Evolutionary conservation across 2,888 invertebrate genomes (phyloP), one percentile per base, ranked within the genome.

Genomic region (Eubasilissa splendida): DNA sequence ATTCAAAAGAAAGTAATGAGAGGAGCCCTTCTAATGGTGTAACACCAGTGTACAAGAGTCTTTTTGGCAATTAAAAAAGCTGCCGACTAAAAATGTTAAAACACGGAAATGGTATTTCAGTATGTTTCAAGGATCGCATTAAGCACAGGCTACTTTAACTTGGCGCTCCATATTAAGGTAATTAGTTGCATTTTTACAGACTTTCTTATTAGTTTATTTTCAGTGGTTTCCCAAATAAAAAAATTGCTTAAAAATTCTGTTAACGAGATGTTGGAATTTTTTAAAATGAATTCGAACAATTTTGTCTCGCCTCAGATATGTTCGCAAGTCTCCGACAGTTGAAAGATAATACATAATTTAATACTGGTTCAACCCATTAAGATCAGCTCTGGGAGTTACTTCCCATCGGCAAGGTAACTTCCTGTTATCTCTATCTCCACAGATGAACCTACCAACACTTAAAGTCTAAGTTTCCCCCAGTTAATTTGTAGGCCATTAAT

Each of bases 331-430:
- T 65, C 68, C 65, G 82, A 82, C 77, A 80, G 70, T 60, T 22
- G 52, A 50, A 54, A 83, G 82, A 83, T 83, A 83, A 83, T 83
- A 76, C 75, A 77, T 83, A 80, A 83, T 80, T 82, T 82, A 82
- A 80, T 68, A 77, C 68, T 53, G 76, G 80, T 80, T 82, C 80
- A 83, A 83, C 82, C 82, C 79, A 73, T 70, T 80, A 65, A 79
- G 79, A 77, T 77, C 77, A 73, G 58, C 52, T 31, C 68, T 60
- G 63, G 63, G 76, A 76, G 54, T 76, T 59, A 70, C 68, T 80
- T 80, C 80, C 65, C 75, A 71, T 74, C 59, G 76, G 76, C 66
- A 76, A 71, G 80, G 80, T 73, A 66, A 70, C 71, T 70, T 56
- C 59, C 22, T 58, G 42, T 76, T 81, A 81, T 81, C 80, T 81